phyloP scores from a whole-genome alignment of 2,888 invertebrate species.

The Cabera pusaria region DNA sequence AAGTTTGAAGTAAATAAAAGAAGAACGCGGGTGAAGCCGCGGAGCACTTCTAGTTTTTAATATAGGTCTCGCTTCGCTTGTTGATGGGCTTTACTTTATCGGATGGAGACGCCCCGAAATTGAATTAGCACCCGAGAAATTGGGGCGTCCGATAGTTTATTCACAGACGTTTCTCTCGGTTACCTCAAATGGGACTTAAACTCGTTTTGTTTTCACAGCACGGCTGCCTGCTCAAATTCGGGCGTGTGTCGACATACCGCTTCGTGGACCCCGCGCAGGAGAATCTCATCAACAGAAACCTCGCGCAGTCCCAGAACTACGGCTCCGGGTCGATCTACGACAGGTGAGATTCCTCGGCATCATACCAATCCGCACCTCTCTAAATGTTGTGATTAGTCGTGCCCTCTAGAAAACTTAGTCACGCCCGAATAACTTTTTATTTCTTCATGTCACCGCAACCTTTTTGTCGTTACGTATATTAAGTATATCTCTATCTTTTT shows the following conservation, averaged over 20 bases:
- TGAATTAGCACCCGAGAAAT: slow-evolving; percentile 8
- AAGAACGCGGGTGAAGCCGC: too few relatives aligned
- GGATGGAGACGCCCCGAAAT: slow-evolving; percentile 6
- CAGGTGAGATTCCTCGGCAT: slow-evolving; percentile 82
- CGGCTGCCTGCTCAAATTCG: slow-evolving; percentile 93
- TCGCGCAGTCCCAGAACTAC: slow-evolving; percentile 88
- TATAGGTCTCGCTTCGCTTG: slow-evolving; percentile 12
- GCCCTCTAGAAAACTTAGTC: slow-evolving; percentile 41
- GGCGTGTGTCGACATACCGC: slow-evolving; percentile 92
- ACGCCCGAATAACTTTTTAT: slow-evolving; percentile 26
- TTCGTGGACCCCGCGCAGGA: slow-evolving; percentile 93
- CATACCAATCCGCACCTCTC: slow-evolving; percentile 15
- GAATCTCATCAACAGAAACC: slow-evolving; percentile 89
- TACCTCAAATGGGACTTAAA: slow-evolving; percentile 12
- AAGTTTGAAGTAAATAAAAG: too few relatives aligned
- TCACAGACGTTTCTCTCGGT: slow-evolving; percentile 6
- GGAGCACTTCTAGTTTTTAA: too few relatives aligned
- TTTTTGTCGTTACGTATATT: slow-evolving; percentile 40
- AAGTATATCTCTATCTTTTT: slow-evolving; percentile 41
- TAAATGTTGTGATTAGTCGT: slow-evolving; percentile 57
- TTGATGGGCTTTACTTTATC: slow-evolving; percentile 5
- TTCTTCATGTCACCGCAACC: slow-evolving; percentile 48
- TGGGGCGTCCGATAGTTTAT: slow-evolving; percentile 9
- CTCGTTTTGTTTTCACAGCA: slow-evolving; percentile 77
- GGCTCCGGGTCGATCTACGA: slow-evolving; percentile 92